Percentiles rank a stretch among this genome's conserved stretches.
phyloP scores from a whole-genome alignment of 2,888 invertebrate species.

The Dryocosmus kuriphilus region DNA sequence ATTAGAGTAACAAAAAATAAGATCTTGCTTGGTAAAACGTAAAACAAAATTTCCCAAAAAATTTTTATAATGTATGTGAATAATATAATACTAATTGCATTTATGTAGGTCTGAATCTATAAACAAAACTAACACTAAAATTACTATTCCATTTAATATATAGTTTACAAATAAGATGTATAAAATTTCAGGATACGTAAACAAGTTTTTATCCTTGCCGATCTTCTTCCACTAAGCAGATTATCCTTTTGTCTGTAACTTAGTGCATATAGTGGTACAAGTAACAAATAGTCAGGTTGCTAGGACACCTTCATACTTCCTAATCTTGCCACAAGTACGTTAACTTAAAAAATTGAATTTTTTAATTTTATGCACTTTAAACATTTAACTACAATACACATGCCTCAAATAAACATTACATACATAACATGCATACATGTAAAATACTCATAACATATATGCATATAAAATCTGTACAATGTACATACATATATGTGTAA shows the following conservation, averaged over 20 bases:
- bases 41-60: no score
- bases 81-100: background rate
- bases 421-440: no score
- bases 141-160: no score
- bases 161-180: no score
- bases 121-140: no score
- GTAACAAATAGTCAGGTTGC: background rate
- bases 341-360: background rate
- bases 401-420: no score
- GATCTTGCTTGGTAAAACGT: background rate
- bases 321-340: background rate
- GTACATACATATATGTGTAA: background rate
- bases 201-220: background rate
- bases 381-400: no score
- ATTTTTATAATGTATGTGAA: background rate
- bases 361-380: background rate
- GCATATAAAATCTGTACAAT: no score
- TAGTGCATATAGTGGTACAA: background rate
- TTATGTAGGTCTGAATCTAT: no score
- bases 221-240: conserved; percentile 11
- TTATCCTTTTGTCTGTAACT: background rate
- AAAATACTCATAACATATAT: no score
- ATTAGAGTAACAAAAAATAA: no score
- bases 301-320: background rate
- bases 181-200: background rate